Conservation (phyloP, 1,140 invertebrate genomes). For the Drosophila subpulchrella region DNA sequence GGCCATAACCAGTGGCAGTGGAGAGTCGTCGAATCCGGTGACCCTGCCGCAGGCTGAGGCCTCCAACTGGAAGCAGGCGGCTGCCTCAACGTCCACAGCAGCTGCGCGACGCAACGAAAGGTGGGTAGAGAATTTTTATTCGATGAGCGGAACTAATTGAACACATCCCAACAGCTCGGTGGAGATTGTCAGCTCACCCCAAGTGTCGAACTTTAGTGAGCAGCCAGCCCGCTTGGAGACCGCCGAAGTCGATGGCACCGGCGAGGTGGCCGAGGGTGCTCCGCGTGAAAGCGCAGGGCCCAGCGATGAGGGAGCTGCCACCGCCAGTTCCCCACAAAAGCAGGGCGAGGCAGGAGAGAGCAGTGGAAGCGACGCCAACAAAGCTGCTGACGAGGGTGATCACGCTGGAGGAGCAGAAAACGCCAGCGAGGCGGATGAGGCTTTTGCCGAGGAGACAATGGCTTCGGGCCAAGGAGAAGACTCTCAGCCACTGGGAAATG, state of each 20-base stretch:
- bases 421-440: conserved; percentile 68
- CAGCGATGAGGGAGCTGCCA: conserved; percentile 45
- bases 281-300: conserved; percentile 58
- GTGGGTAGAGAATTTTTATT: conserved; percentile 57
- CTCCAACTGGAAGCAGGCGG: conserved; percentile 68
- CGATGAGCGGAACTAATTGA: background rate
- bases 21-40: conserved; percentile 55
- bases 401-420: conserved; percentile 47
- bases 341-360: conserved; percentile 52
- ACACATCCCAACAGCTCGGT: conserved; percentile 87
- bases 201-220: conserved; percentile 84
- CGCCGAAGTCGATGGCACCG: conserved; percentile 49
- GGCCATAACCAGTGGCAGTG: conserved; percentile 86
- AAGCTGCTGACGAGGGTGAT: conserved; percentile 50
- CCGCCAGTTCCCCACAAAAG: conserved; percentile 59
- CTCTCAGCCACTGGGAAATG: conserved; percentile 58
- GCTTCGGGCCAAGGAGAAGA: conserved; percentile 56
- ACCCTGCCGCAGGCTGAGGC: conserved; percentile 37
- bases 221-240: conserved; percentile 88
- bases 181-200: conserved; percentile 96
- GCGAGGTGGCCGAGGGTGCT: conserved; percentile 34
- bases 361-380: conserved; percentile 47
- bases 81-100: conserved; percentile 65
- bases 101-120: conserved; percentile 93
- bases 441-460: conserved; percentile 68